These are phyloP conservation scores for Deilephila porcellus DNA, from an alignment of 2,888 invertebrate species.

Conservation along the genomic window DNA sequence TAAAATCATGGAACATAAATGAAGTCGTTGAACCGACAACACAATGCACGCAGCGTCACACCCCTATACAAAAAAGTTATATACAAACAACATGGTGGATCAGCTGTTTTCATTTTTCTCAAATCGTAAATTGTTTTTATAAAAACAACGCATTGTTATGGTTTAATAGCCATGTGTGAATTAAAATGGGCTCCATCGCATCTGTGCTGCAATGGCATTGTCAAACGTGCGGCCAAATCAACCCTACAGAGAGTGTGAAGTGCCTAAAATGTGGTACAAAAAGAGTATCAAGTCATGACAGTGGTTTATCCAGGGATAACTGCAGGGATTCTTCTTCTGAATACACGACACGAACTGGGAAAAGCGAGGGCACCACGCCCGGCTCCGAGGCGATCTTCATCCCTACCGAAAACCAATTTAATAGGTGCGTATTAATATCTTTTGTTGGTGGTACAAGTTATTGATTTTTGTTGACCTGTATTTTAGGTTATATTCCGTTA, in stretches of 20 bases:
- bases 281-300: conserved; percentile 86
- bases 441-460: conserved; percentile 68
- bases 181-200: conserved; percentile 95
- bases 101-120: conserved; percentile 84
- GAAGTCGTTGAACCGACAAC: conserved; percentile 13
- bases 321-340: conserved; percentile 76
- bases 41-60: conserved; percentile 10
- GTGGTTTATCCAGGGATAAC: conserved; percentile 71
- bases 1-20: background rate
- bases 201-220: conserved; percentile 97
- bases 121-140: conserved; percentile 71
- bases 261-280: conserved; percentile 93
- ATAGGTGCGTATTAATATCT: conserved; percentile 68
- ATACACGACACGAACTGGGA: conserved; percentile 72
- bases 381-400: conserved; percentile 76
- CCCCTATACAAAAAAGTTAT: conserved; percentile 65
- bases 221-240: conserved; percentile 94
- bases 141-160: conserved; percentile 79
- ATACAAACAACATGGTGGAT: conserved; percentile 87
- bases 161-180: conserved; percentile 84
- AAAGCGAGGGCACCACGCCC: conserved; percentile 76
- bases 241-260: conserved; percentile 93
- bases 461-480: conserved; percentile 78
- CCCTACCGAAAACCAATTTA: conserved; percentile 73
- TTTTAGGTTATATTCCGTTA: conserved; percentile 79